Conservation (phyloP, 2,888 invertebrate species). For the Aporophyla nigra region DNA sequence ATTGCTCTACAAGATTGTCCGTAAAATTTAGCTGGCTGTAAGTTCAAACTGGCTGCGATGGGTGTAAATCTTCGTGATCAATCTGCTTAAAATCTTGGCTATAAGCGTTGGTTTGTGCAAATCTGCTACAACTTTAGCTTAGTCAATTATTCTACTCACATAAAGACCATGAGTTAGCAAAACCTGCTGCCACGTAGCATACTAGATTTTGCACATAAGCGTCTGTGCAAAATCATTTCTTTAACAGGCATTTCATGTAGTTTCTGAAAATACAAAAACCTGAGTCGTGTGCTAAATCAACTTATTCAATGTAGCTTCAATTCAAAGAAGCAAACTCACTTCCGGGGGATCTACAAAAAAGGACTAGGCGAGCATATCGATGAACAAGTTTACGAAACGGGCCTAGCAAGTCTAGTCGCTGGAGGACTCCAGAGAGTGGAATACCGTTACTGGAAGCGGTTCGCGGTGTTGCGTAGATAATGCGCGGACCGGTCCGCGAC, state of each 20-base stretch:
- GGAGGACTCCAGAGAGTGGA: constrained; percentile 78
- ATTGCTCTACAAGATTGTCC: background rate
- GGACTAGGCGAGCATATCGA: constrained; percentile 77
- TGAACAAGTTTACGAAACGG: constrained; percentile 83
- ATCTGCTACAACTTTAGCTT: background rate
- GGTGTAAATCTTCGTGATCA: background rate
- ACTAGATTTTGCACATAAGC: background rate
- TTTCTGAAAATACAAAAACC: background rate
- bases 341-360: constrained; percentile 77
- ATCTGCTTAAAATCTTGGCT: constrained; percentile 1
- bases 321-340: constrained; percentile 66
- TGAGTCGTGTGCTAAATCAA: constrained; percentile 1
- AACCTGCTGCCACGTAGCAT: background rate
- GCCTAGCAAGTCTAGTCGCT: constrained; percentile 78
- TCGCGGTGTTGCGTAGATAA: constrained; percentile 83
- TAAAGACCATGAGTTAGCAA: background rate
- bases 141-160: background rate
- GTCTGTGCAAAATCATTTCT: constrained; percentile 3
- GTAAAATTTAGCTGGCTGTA: background rate
- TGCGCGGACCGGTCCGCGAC: constrained; percentile 81
- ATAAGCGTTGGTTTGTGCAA: background rate
- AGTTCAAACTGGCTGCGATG: background rate
- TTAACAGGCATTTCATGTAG: background rate
- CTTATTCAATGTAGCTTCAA: constrained; percentile 3
- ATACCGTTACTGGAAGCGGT: constrained; percentile 85